Percentiles rank a stretch among this genome's conserved stretches.
Conservation (phyloP, 1,140 invertebrate genomes). For the Caenorhabditis remanei region DNA sequence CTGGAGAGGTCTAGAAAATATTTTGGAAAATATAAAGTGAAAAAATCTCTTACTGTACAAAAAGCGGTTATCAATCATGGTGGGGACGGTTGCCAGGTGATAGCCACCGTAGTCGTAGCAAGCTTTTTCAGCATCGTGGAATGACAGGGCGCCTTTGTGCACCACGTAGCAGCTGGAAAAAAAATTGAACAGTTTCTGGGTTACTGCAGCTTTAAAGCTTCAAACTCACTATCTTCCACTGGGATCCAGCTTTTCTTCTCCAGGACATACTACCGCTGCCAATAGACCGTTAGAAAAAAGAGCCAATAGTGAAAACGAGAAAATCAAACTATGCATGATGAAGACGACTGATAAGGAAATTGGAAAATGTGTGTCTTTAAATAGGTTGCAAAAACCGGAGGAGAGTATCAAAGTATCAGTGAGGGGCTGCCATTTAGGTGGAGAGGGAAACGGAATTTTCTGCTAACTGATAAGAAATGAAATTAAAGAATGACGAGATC, state of each 20-base stretch:
- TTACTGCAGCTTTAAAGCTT: not conserved
- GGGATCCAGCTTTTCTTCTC: slow-evolving; percentile 23
- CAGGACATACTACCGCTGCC: not conserved
- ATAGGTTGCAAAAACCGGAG: not conserved
- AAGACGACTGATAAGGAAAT: not conserved
- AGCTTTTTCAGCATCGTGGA: slow-evolving; percentile 28
- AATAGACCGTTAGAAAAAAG: not conserved
- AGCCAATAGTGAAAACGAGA: not conserved
- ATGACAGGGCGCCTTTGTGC: not conserved
- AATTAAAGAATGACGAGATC: slow-evolving; percentile 5
- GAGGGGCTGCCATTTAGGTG: not conserved
- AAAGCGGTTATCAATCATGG: slow-evolving; percentile 26
- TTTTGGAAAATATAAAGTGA: too few species aligned
- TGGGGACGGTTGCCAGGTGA: slow-evolving; percentile 16
- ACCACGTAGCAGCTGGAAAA: slow-evolving; percentile 29
- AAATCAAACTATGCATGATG: not conserved
- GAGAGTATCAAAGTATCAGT: too few species aligned
- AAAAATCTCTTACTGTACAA: not conserved
- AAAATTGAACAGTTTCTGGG: not conserved
- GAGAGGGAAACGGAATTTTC: slow-evolving; percentile 7
- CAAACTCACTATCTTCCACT: slow-evolving; percentile 35
- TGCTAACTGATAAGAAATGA: not conserved
- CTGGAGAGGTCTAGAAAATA: not conserved
- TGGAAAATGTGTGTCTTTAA: not conserved
- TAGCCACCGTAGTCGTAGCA: slow-evolving; percentile 38